A percentile compares a stretch with the other conserved stretches of the same genome.
Conservation (phyloP, 2,888 invertebrate genomes). For the Ochropleura plecta region DNA sequence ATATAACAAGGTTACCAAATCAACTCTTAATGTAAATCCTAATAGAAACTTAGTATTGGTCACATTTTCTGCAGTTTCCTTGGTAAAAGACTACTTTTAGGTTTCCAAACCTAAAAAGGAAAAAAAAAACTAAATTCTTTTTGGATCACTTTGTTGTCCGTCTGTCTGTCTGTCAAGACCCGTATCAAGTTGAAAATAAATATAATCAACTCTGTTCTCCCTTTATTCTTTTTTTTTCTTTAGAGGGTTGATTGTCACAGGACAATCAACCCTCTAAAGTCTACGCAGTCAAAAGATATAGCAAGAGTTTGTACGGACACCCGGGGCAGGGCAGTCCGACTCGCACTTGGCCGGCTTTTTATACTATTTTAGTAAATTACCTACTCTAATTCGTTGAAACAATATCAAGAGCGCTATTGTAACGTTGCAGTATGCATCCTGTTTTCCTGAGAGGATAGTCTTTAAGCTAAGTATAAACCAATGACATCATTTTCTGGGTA, state of each 20-base stretch:
- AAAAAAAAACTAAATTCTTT: neutral
- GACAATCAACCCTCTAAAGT: no score
- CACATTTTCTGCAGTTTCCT: neutral
- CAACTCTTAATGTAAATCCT: neutral
- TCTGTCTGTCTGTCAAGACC: no score
- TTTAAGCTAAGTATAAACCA: slow-evolving; percentile 41
- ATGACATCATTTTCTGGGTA: slow-evolving; percentile 67
- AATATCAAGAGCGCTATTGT: slow-evolving; percentile 10
- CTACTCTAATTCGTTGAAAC: neutral
- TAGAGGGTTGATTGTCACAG: no score
- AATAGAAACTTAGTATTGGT: neutral
- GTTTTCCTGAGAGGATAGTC: slow-evolving; percentile 12
- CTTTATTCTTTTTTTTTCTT: no score
- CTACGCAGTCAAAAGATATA: no score
- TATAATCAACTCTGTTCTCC: no score
- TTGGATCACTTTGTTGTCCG: no score
- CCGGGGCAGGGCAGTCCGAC: no score
- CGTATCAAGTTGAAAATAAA: no score
- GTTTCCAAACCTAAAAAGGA: neutral
- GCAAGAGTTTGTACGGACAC: no score
- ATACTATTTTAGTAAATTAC: no score
- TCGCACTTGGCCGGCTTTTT: no score
- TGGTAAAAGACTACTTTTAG: neutral
- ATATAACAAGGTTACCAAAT: neutral
- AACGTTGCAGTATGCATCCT: slow-evolving; percentile 11